Percentiles rank a stretch among this genome's conserved stretches.
phyloP scores from a whole-genome alignment of 2,888 invertebrate genomes.

The Leptinotarsa juncta region DNA sequence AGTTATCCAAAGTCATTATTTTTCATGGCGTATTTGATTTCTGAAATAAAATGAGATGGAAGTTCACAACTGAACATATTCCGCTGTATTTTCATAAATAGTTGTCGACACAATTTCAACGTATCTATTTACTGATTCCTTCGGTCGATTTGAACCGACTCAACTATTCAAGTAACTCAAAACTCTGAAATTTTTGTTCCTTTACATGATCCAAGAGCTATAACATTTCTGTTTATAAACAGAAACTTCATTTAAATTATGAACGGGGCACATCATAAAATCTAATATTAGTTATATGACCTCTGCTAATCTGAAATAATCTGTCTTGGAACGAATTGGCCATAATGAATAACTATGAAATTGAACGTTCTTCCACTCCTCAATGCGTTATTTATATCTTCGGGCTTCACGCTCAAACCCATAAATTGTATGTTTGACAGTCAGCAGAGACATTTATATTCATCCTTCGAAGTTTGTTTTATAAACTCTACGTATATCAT shows the following conservation, averaged over 20 bases:
- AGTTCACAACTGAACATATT: too few species aligned
- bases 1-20: too few species aligned
- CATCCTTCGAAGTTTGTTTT: slow-evolving; percentile 7
- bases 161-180: background rate
- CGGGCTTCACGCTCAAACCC: slow-evolving; percentile 6
- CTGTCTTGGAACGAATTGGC: slow-evolving; percentile 39
- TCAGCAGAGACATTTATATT: slow-evolving; percentile 8
- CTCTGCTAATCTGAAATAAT: slow-evolving; percentile 36
- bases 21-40: too few species aligned
- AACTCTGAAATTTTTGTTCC: background rate
- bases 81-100: too few species aligned
- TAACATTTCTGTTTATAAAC: slow-evolving; percentile 8
- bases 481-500: background rate
- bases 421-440: slow-evolving; percentile 12
- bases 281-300: slow-evolving; percentile 39
- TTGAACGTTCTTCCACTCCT: slow-evolving; percentile 11
- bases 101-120: too few species aligned
- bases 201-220: background rate
- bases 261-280: slow-evolving; percentile 38
- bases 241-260: slow-evolving; percentile 42
- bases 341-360: slow-evolving; percentile 36
- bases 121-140: too few species aligned
- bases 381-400: slow-evolving; percentile 17
- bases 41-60: too few species aligned
- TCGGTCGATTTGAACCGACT: background rate